A percentile compares a stretch with the other conserved stretches of the same genome.
Evolutionary conservation across 2,797 vertebrate species (phyloP).

Genomic region (Crocodylus rhombifer): DNA sequence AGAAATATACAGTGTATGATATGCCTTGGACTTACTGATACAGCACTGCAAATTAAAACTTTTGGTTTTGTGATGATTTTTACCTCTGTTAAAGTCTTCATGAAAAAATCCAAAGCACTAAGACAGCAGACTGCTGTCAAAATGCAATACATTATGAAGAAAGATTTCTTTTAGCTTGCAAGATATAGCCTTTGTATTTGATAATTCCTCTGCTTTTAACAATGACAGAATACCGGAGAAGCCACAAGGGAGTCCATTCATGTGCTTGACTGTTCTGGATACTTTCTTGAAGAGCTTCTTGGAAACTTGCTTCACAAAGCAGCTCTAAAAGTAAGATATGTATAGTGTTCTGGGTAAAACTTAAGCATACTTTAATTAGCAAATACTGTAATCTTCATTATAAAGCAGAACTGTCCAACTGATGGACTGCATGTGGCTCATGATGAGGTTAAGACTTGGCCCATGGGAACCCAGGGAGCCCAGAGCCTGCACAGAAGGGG

Average conservation of each 20-base stretch:
- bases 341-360: neutral
- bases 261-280: slow-evolving; percentile 82
- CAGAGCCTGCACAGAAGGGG: too few species aligned
- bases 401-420: too few species aligned
- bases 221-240: slow-evolving; percentile 97
- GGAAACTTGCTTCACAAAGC: slow-evolving; percentile 91
- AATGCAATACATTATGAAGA: slow-evolving; percentile 61
- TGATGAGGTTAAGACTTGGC: too few species aligned
- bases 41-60: slow-evolving; percentile 49
- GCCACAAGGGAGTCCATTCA: slow-evolving; percentile 94
- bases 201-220: slow-evolving; percentile 98
- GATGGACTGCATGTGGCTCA: too few species aligned
- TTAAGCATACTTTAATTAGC: neutral
- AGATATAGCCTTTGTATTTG: slow-evolving; percentile 97
- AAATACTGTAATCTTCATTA: too few species aligned
- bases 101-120: slow-evolving; percentile 42
- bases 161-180: slow-evolving; percentile 89
- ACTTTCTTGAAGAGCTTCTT: slow-evolving; percentile 89
- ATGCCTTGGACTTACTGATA: slow-evolving; percentile 38
- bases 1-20: slow-evolving; percentile 53
- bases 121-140: slow-evolving; percentile 18
- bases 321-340: slow-evolving; percentile 86
- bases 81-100: slow-evolving; percentile 46
- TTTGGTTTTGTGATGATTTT: slow-evolving; percentile 63
- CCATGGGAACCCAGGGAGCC: too few species aligned